Conservation (phyloP, 2,113 vertebrate genomes). For the Deroptyus accipitrinus region DNA sequence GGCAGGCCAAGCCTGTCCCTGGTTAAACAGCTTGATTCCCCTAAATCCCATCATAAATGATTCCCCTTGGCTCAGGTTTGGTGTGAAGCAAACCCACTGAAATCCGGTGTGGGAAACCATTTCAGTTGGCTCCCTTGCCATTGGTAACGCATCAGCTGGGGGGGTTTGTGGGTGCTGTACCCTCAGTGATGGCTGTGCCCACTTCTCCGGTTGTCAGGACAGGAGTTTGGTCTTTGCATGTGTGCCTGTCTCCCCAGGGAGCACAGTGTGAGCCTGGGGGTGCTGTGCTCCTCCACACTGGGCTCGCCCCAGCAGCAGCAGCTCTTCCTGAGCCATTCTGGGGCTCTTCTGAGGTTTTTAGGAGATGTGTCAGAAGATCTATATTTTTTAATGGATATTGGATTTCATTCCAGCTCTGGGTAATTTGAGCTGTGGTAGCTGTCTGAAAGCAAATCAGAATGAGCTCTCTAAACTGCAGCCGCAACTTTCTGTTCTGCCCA, state of each 20-base stretch:
- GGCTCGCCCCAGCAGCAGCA: neutral
- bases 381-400: neutral
- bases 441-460: conserved; percentile 26
- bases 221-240: neutral
- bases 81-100: neutral
- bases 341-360: neutral
- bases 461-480: neutral
- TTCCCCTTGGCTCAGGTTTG: neutral
- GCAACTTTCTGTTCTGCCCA: neutral
- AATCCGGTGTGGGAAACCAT: neutral
- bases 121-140: neutral
- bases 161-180: neutral
- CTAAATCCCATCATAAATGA: neutral
- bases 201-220: neutral
- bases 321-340: neutral
- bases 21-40: neutral
- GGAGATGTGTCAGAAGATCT: neutral
- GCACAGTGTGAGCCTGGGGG: neutral
- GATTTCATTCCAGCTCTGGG: conserved; percentile 8
- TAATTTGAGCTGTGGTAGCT: conserved; percentile 5
- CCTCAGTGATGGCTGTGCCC: neutral
- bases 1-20: neutral
- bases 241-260: rapidly evolving
- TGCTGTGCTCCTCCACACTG: rapidly evolving
- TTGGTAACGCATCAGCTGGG: rapidly evolving